These are phyloP conservation scores for Henricia sp. DNA, from an alignment of 53 echinoderm and acorn worm species.

Conservation along the genomic window DNA sequence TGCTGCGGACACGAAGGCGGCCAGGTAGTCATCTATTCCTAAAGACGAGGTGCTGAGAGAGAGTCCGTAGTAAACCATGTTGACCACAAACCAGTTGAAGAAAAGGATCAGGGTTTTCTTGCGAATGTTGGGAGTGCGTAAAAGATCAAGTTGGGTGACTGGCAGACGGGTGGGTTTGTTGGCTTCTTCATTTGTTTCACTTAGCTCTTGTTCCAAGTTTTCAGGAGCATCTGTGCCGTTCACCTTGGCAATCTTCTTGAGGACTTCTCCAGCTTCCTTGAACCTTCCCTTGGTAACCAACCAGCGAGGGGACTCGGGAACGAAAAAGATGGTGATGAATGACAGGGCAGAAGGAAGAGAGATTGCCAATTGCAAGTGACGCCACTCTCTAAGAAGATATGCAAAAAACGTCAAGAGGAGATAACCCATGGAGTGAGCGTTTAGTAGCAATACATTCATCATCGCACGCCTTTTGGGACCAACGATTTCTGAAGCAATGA, in stretches of 20 bases:
- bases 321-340: neutral
- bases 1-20: constrained; percentile 66
- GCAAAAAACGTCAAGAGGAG: neutral
- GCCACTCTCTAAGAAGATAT: constrained; percentile 9
- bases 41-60: constrained; percentile 69
- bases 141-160: neutral
- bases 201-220: neutral
- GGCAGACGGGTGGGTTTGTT: neutral
- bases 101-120: neutral
- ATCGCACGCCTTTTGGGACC: neutral
- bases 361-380: constrained; percentile 4
- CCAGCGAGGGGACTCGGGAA: constrained; percentile 33
- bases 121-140: constrained; percentile 7
- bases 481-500: constrained; percentile 20
- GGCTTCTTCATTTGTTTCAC: neutral
- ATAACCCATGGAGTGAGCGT: neutral
- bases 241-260: neutral
- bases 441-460: neutral
- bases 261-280: neutral
- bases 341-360: neutral
- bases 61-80: constrained; percentile 69
- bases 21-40: constrained; percentile 63
- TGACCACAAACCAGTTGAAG: constrained; percentile 54
- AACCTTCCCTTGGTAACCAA: neutral
- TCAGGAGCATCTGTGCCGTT: neutral